Evolutionary conservation across 2,797 vertebrate genomes (phyloP), one percentile per base, ranked within the genome.

Genomic region (Enteromius afrohamiltoni): DNA sequence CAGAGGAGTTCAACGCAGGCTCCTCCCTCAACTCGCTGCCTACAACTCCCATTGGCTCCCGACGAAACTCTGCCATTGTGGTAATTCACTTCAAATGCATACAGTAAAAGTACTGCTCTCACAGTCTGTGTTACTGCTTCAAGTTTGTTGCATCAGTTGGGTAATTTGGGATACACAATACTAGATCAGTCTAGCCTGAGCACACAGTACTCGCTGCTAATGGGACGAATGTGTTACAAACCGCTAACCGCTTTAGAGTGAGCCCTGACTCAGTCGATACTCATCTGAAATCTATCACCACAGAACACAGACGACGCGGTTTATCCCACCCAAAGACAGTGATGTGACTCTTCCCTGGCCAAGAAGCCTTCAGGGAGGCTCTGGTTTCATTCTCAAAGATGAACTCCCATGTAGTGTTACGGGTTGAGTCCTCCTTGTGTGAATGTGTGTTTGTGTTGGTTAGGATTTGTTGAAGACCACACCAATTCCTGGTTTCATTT

Each of bases 1-100:
- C 98, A 0, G 98, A 99, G 88, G 98, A 99, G 89, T 98, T 99
- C 93, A 99, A 99, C 0, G 97, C 95, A 90, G 97, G 97, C 93
- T 98, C 97, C 81, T 99, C 98, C 0, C 97, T 99, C 86, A 98
- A 96, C 94, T 99, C 98, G 19, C 94, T 99, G 81, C 98, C 98
- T 0, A 97, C 94, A 37, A 99, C 98, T 0, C 98, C 98, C 47
- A 95, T 97, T 0, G 96, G 96, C 62, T 98, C 98, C 0, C 95
- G 97, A 79, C 94, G 97, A 89, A 98, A 96, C 94, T 99, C 97
- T 0, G 95, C 97, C 26, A 92, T 95, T 86, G 97, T 97, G 95
- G 98, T 99, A 93, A 88, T 75, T 77, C 37, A 76, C 17, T 42
- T 76, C 42, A 31, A 17, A 29, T 58, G 34, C 10, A 45, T 77